Conservation (phyloP, 1,140 invertebrate genomes). For the Laodelphax striatellus region DNA sequence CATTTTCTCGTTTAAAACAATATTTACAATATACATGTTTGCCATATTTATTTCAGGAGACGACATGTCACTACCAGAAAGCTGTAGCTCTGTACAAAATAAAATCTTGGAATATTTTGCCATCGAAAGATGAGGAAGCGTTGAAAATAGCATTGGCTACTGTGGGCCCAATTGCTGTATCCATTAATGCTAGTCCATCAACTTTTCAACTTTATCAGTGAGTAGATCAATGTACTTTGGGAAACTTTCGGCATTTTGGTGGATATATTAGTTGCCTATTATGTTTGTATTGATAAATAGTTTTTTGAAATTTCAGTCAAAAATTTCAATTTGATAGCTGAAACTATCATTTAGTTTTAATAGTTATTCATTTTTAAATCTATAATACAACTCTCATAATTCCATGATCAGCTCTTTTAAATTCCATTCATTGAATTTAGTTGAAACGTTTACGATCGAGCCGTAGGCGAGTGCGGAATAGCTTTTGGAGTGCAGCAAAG, state of each 20-base stretch:
- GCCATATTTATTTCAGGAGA: background rate
- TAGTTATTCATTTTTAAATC: too few species aligned
- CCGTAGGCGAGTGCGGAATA: too few species aligned
- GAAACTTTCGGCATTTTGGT: too few species aligned
- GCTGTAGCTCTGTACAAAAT: slow-evolving; percentile 29
- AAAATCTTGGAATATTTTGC: slow-evolving; percentile 48
- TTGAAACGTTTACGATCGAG: too few species aligned
- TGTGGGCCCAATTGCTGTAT: slow-evolving; percentile 59
- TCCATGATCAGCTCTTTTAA: too few species aligned
- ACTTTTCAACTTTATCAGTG: slow-evolving; percentile 68
- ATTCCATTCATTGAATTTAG: too few species aligned
- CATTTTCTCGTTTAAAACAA: too few species aligned
- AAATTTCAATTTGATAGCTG: too few species aligned
- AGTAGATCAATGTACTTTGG: slow-evolving; percentile 29
- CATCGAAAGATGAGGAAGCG: slow-evolving; percentile 48
- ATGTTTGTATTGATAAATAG: background rate
- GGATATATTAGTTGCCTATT: background rate
- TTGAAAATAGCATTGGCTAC: slow-evolving; percentile 52
- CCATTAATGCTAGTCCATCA: slow-evolving; percentile 57
- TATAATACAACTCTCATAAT: too few species aligned
- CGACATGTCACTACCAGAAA: slow-evolving; percentile 42
- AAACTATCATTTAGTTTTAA: too few species aligned
- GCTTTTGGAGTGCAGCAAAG: too few species aligned
- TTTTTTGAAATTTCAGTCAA: too few species aligned
- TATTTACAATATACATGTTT: background rate